Evolutionary conservation across 2,888 invertebrate species (phyloP).

Genomic region (Strigamia transsilvanica): DNA sequence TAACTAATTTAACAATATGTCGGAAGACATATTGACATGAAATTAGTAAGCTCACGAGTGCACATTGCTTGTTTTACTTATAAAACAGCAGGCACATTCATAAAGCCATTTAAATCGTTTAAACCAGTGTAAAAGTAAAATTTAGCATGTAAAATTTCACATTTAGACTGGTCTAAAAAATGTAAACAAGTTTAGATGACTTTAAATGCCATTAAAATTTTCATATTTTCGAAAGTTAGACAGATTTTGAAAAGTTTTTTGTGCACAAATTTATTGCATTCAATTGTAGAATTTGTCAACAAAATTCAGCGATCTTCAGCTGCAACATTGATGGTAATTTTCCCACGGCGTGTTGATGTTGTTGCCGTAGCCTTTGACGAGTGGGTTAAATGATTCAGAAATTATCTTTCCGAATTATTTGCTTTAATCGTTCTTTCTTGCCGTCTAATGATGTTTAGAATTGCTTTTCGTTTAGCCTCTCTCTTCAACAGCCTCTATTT

Average conservation of each 20-base stretch:
- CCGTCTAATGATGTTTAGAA: constrained; percentile 7
- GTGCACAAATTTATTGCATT: background rate
- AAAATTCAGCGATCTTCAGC: constrained; percentile 7
- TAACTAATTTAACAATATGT: background rate
- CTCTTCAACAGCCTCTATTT: background rate
- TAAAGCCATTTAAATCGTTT: too few species aligned
- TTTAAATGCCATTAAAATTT: too few species aligned
- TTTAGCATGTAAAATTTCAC: too few species aligned
- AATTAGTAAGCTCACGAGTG: too few species aligned
- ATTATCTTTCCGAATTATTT: constrained; percentile 17
- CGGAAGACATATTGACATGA: background rate
- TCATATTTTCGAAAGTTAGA: too few species aligned
- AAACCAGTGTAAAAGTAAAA: too few species aligned
- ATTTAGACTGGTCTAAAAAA: too few species aligned
- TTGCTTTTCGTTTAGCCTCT: background rate
- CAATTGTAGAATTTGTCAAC: background rate
- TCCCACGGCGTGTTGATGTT: background rate
- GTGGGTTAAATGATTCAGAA: constrained; percentile 43
- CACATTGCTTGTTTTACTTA: too few species aligned
- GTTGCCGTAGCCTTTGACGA: background rate
- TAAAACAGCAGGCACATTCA: too few species aligned
- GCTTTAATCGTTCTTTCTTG: background rate
- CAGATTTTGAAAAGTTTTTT: too few species aligned
- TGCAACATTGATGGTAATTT: background rate
- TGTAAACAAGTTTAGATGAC: too few species aligned